phyloP scores from a whole-genome alignment of 2,113 vertebrate genomes.

The Egretta garzetta region DNA sequence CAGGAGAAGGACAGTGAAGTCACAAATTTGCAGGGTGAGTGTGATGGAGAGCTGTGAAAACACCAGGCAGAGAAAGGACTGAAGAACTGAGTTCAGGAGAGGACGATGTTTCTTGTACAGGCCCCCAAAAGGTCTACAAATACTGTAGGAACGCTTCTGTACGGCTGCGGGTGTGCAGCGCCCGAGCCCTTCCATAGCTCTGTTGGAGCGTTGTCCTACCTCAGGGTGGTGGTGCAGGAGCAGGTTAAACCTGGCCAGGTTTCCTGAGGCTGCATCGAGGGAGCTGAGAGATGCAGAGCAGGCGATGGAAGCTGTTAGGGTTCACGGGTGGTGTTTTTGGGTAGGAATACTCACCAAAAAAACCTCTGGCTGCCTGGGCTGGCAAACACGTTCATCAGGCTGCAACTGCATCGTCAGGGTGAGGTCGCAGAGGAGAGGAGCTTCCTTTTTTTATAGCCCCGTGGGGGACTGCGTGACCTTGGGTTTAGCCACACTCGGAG shows the following conservation, averaged over 20 bases:
- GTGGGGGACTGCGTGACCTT: background rate
- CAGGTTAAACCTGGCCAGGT: background rate
- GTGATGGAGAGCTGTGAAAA: fast-evolving
- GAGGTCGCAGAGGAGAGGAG: background rate
- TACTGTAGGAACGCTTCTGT: fast-evolving
- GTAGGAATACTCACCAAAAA: background rate
- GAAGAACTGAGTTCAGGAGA: background rate
- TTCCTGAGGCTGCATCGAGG: background rate
- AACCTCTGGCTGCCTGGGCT: background rate
- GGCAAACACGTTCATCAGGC: too few species aligned
- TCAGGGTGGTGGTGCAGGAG: background rate
- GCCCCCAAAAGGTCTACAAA: background rate
- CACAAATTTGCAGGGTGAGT: slow-evolving; percentile 67
- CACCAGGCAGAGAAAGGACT: background rate
- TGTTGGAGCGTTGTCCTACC: fast-evolving
- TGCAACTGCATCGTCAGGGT: background rate
- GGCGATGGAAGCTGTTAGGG: fast-evolving
- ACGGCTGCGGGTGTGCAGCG: background rate
- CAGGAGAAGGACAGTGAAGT: slow-evolving; percentile 67
- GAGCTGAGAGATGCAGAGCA: background rate
- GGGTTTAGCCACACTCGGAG: background rate
- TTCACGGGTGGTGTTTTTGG: background rate
- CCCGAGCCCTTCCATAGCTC: background rate
- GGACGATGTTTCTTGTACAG: background rate
- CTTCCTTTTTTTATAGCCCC: background rate